These are phyloP conservation scores for Strix uralensis DNA, from an alignment of 2,113 vertebrate species.

Conservation along the genomic window DNA sequence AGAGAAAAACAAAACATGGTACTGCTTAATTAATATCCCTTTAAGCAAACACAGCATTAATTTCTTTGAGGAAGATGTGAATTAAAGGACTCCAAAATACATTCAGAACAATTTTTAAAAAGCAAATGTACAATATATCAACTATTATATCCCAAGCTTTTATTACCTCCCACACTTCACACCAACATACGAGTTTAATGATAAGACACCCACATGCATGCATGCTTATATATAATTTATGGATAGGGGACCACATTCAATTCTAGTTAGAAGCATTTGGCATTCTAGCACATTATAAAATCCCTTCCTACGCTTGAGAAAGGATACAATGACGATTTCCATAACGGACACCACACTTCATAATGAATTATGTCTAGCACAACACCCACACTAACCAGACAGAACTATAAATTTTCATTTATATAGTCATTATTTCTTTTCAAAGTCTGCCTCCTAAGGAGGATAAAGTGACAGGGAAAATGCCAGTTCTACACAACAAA, in stretches of 20 bases:
- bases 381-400: neutral
- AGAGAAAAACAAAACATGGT: neutral
- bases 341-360: neutral
- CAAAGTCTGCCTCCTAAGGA: neutral
- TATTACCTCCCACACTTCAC: neutral
- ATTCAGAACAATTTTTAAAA: neutral
- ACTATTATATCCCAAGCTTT: neutral
- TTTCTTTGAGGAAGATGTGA: neutral
- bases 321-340: neutral
- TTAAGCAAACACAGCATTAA: neutral
- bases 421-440: neutral
- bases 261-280: neutral
- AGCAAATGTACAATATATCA: neutral
- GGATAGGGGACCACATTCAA: neutral
- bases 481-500: neutral
- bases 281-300: neutral
- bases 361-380: neutral
- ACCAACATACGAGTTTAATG: neutral
- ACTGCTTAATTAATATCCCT: neutral
- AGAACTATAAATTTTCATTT: neutral
- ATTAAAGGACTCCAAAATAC: neutral
- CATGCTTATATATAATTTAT: neutral
- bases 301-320: neutral
- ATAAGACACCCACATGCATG: neutral
- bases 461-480: neutral